Conservation (phyloP, 1,140 invertebrate genomes). For the Bombus balteatus region DNA sequence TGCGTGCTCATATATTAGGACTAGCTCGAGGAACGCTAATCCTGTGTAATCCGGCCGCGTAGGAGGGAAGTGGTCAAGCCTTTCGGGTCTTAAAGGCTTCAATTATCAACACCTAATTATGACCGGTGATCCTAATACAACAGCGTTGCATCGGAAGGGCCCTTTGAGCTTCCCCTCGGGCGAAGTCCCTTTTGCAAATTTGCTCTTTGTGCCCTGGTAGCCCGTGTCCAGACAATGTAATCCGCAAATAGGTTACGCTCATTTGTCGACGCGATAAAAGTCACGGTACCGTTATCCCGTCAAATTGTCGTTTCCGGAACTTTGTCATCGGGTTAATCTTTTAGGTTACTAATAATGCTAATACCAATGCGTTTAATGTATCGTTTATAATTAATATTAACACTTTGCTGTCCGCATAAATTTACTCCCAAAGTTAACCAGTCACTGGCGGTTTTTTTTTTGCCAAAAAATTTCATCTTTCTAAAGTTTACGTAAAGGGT, state of each 20-base stretch:
- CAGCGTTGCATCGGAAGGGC: slow-evolving; percentile 45
- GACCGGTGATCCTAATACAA: slow-evolving; percentile 74
- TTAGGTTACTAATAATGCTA: background rate
- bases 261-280: slow-evolving; percentile 25
- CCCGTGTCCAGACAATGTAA: slow-evolving; percentile 47
- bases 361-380: too few species aligned
- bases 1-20: slow-evolving; percentile 17
- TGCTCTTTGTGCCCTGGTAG: slow-evolving; percentile 58
- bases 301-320: background rate
- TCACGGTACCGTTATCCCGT: background rate
- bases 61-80: slow-evolving; percentile 72
- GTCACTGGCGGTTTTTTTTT: too few species aligned
- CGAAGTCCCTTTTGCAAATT: slow-evolving; percentile 63
- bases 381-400: too few species aligned
- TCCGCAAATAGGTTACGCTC: slow-evolving; percentile 34
- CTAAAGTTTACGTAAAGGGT: too few species aligned
- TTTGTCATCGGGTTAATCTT: background rate
- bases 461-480: background rate
- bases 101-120: slow-evolving; percentile 81
- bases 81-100: slow-evolving; percentile 73
- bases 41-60: slow-evolving; percentile 57
- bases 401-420: too few species aligned
- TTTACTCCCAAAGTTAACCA: too few species aligned
- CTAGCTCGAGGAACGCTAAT: slow-evolving; percentile 53
- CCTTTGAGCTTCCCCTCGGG: slow-evolving; percentile 55